Percentiles rank a stretch among this genome's conserved stretches.
phyloP scores from a whole-genome alignment of 2,888 invertebrate genomes.

The Clitarchus hookeri region DNA sequence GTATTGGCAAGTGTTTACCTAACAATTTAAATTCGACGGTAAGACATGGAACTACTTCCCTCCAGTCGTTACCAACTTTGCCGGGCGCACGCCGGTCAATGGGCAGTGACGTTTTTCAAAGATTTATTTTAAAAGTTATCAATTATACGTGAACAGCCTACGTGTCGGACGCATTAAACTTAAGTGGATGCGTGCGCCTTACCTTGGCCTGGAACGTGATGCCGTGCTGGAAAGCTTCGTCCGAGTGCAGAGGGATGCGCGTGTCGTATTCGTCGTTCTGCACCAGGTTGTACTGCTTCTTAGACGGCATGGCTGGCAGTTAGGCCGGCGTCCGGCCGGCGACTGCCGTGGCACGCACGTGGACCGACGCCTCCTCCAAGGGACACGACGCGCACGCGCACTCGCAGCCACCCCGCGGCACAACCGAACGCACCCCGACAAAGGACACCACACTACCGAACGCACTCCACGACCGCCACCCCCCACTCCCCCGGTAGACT shows the following conservation, averaged over 20 bases:
- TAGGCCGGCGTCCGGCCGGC: neutral
- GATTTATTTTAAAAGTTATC: too few species aligned
- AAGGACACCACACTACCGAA: neutral
- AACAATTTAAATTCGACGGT: too few species aligned
- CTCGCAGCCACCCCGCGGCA: neutral
- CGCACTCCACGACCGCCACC: neutral
- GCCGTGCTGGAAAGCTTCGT: conserved; percentile 96
- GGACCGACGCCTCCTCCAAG: neutral
- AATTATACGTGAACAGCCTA: too few species aligned
- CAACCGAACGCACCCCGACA: too few species aligned
- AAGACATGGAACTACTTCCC: too few species aligned
- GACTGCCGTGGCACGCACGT: conserved; percentile 10
- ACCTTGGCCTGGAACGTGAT: conserved; percentile 98
- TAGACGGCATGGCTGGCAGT: conserved; percentile 70
- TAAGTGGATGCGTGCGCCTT: conserved; percentile 39
- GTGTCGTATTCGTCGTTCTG: conserved; percentile 96
- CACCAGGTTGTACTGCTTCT: conserved; percentile 91
- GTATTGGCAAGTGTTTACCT: too few species aligned
- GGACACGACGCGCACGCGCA: neutral
- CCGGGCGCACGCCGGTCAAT: too few species aligned
- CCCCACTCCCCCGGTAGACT: too few species aligned
- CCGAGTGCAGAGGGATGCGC: conserved; percentile 94
- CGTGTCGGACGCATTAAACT: too few species aligned
- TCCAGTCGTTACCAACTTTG: too few species aligned
- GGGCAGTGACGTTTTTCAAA: too few species aligned